Base-by-base conservation (phyloP, 2,888 invertebrate species). In the Uropetala carovei region DNA sequence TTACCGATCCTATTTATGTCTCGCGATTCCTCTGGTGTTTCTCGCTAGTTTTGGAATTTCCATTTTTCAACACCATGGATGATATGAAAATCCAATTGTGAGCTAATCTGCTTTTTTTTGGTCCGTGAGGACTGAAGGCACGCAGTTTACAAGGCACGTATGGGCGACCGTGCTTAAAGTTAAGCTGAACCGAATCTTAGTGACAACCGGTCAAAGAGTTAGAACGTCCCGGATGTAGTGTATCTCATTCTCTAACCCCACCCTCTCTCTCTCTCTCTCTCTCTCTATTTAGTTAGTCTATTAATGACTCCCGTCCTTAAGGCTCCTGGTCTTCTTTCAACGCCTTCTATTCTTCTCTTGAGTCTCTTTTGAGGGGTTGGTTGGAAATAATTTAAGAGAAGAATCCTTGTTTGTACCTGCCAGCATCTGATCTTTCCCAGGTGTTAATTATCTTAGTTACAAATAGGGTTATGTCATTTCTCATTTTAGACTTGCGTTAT, bases 281-380 rank as follows among this genome's bases (percentile, higher is more conserved):
- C 58, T 3, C 60, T n/a, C 83, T 56, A 57, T 43, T 43, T 43
- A 4, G 83, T n/a, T n/a, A 14, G 86, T 86, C 86, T 86, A 86
- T 86, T 86, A 86, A 86, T 86, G 86, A 86, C 86, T 30, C 60
- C 60, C 30, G 60, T 60, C 86, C 86, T 86, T 59, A 59, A 58
- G 59, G 59, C 86, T 86, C 16, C 60, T 30, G 60, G 59, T 86
- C 30, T 30, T 86, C 86, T 30, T 60, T 86, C 60, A 86, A 11
- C 86, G 60, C 86, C 30, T 27, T 18, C 60, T 30, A 9, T 18
- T 86, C 60, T 60, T 56, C 9, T 11, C 16, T 30, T 0, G 18
- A 14, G 27, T 56, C 30, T 60, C 59, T 59, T 59, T 27, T 30
- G 60, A 10, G 86, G 22, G 59, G 60, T 18, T 83, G 43, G 43